phyloP scores from a whole-genome alignment of 2,113 vertebrate species.

The Hepsetus odoe region DNA sequence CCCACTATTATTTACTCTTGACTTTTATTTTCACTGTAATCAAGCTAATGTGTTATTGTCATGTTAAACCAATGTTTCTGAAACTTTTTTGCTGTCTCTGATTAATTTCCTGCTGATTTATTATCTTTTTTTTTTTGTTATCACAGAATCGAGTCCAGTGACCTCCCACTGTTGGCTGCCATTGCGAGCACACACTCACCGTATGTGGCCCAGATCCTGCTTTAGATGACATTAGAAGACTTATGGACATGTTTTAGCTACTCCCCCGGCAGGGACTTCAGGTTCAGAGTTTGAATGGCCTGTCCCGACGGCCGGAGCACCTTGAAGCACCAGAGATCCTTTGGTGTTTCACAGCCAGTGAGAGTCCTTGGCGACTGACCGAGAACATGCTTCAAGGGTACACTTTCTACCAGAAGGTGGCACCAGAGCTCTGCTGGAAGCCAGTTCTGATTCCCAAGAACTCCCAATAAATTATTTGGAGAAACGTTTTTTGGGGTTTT shows the following conservation, averaged over 20 bases:
- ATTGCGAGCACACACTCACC: conserved; percentile 98
- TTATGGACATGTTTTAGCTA: conserved; percentile 4
- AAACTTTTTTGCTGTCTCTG: neutral
- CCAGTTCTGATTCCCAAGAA: neutral
- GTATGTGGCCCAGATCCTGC: conserved; percentile 96
- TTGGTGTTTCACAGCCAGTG: neutral
- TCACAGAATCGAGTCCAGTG: conserved; percentile 94
- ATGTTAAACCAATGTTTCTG: too few relatives aligned
- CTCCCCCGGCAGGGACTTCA: neutral
- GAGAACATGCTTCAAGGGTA: conserved; percentile 50
- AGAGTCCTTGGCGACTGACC: conserved; percentile 1
- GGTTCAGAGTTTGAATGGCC: too few relatives aligned
- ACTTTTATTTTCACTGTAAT: neutral
- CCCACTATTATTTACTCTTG: too few relatives aligned
- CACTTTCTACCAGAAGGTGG: conserved; percentile 60
- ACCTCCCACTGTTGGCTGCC: conserved; percentile 94
- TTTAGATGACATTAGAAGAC: conserved; percentile 73
- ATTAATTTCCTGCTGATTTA: too few relatives aligned
- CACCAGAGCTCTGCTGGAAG: conserved; percentile 35
- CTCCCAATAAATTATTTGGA: neutral
- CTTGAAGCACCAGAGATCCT: conserved; percentile 19
- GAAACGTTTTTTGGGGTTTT: conserved; percentile 62
- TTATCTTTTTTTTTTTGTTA: conserved; percentile 53
- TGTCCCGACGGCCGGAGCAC: conserved; percentile 29
- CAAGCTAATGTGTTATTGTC: too few relatives aligned